phyloP scores from a whole-genome alignment of 2,888 invertebrate species.

The Ophonus ardosiacus region DNA sequence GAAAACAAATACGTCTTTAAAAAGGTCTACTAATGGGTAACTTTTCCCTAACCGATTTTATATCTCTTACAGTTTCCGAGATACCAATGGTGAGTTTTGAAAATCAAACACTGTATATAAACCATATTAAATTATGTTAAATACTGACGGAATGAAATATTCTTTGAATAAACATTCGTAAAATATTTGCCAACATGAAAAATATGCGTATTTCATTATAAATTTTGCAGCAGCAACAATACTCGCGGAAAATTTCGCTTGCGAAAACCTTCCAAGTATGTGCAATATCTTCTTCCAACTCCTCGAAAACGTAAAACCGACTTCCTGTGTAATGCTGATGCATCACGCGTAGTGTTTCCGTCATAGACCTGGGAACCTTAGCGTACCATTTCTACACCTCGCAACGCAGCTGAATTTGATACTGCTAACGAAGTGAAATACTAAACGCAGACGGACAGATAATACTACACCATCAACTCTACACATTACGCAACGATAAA shows the following conservation, averaged over 20 bases:
- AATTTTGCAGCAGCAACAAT: not conserved
- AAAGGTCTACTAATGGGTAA: no score
- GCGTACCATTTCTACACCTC: not conserved
- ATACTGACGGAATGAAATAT: no score
- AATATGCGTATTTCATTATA: not conserved
- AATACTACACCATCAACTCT: slow-evolving; percentile 14
- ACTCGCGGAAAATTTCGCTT: not conserved
- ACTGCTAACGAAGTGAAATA: slow-evolving; percentile 28
- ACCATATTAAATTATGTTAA: no score
- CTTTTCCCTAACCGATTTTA: no score
- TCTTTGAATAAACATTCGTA: no score
- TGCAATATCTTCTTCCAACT: not conserved
- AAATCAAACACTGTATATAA: no score
- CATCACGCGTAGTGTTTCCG: slow-evolving; percentile 3
- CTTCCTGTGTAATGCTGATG: slow-evolving; percentile 3
- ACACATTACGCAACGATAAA: slow-evolving; percentile 13
- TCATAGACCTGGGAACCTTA: not conserved
- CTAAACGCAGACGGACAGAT: slow-evolving; percentile 8
- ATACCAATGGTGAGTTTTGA: no score
- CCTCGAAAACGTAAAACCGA: not conserved
- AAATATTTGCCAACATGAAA: no score
- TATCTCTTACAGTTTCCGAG: no score
- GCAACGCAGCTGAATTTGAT: slow-evolving; percentile 20
- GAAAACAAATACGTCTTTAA: no score
- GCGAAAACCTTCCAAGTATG: slow-evolving; percentile 2